Base-by-base conservation (phyloP, 2,888 invertebrate genomes). In the Protophormia terraenovae region DNA sequence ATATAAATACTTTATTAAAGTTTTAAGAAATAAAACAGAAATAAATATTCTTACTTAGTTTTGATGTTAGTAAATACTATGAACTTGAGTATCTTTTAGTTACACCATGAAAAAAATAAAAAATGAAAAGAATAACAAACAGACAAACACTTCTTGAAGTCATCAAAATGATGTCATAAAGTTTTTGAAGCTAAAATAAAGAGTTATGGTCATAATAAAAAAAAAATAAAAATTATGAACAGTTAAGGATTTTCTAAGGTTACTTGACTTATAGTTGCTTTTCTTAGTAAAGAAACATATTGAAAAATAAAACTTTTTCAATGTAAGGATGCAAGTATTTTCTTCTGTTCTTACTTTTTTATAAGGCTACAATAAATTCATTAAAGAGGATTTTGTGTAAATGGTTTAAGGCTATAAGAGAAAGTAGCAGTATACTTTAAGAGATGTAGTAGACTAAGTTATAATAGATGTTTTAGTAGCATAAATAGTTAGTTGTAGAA, bases 91-190 rank as follows among this genome's bases (percentile, higher is more conserved):
- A n/a, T n/a, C n/a, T n/a, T n/a, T n/a, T n/a, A n/a, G n/a, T n/a
- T n/a, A n/a, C n/a, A n/a, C n/a, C n/a, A n/a, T n/a, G 6, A 12
- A 53, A 12, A 27, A 53, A 24, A 14, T 10, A 53, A 24, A 24
- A 12, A 8, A 27, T 14, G 3, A 53, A 53, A 45, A 22, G 22
- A 50, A 6, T 7, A 27, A 7, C 38, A 22, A 64, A 64, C 14
- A 24, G 2, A 16, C 12, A 58, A 29, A n/a, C 64, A 38, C 4
- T 66, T n/a, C n/a, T 45, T 41, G 14, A 62, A 60, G n/a, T 27
- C 69, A 69, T 69, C 38, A 78, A 50, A 19, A 60, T 47, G 24
- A 60, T 47, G 60, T 29, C 58, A 47, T 78, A 60, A 78, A 69
- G 35, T 78, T 78, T 50, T 64, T 50, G 14, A 45, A 45, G 64